These are phyloP conservation scores for Palythoa heliodiscus DNA, from an alignment of 92 coral and sea anemone species.

Conservation along the genomic window DNA sequence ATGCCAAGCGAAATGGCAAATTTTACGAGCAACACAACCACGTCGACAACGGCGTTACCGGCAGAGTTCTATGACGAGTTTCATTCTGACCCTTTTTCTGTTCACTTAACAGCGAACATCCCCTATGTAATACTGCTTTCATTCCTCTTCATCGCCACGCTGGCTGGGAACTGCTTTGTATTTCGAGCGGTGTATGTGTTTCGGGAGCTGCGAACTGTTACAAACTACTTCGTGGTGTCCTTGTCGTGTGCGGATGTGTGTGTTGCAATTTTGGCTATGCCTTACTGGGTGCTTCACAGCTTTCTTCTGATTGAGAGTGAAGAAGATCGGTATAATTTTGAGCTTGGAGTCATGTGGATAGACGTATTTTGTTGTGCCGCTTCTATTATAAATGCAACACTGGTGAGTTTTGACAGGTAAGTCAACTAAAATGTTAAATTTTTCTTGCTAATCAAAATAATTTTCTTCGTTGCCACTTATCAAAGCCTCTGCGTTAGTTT, in stretches of 20 bases:
- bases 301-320: constrained; percentile 48
- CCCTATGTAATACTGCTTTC: constrained; percentile 56
- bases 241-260: constrained; percentile 80
- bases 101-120: constrained; percentile 31
- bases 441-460: not conserved
- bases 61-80: not conserved
- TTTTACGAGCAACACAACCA: not conserved
- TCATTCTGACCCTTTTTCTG: not conserved
- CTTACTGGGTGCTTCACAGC: constrained; percentile 64
- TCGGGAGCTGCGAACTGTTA: constrained; percentile 85
- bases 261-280: constrained; percentile 84
- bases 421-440: not conserved
- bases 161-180: constrained; percentile 75
- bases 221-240: constrained; percentile 80
- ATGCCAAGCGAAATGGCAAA: constrained; percentile 1
- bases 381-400: constrained; percentile 76
- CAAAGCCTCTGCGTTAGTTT: not conserved
- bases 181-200: constrained; percentile 77
- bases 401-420: constrained; percentile 78
- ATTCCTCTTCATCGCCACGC: constrained; percentile 68
- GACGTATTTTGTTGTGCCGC: constrained; percentile 83
- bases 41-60: not conserved
- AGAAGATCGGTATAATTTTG: constrained; percentile 38
- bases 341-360: constrained; percentile 71
- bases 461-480: not conserved